Percentiles rank a stretch among this genome's conserved stretches.
These are phyloP conservation scores for Hormaphis cornu DNA, from an alignment of 1,140 invertebrate genomes.

Conservation along the genomic window DNA sequence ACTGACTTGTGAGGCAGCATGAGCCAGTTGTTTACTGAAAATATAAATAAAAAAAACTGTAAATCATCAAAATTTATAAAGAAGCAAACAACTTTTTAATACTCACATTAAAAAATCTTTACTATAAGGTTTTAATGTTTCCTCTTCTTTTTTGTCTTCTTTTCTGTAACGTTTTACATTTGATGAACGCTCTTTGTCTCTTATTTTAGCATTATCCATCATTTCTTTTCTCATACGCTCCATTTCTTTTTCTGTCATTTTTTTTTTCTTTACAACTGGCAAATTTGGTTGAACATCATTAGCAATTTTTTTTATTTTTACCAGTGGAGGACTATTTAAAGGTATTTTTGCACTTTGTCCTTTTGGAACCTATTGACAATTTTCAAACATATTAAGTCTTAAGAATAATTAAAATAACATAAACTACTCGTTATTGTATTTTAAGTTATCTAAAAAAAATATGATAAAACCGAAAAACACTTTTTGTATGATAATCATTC, in stretches of 20 bases:
- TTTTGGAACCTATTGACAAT: constrained; percentile 9
- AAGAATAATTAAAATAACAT: background rate
- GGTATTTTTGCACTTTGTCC: background rate
- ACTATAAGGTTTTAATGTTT: constrained; percentile 44
- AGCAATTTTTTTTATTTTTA: background rate
- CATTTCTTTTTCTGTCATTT: constrained; percentile 58
- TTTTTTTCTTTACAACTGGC: constrained; percentile 6
- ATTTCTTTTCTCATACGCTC: constrained; percentile 65
- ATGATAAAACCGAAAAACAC: too few relatives aligned
- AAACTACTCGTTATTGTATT: too few relatives aligned
- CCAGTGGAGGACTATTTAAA: background rate
- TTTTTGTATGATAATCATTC: too few relatives aligned
- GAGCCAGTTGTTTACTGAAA: constrained; percentile 57
- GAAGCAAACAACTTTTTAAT: background rate
- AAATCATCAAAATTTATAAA: background rate
- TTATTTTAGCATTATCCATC: constrained; percentile 65
- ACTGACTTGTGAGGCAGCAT: constrained; percentile 53
- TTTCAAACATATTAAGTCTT: too few relatives aligned
- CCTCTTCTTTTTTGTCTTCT: constrained; percentile 51
- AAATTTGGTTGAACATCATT: background rate
- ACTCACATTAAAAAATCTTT: constrained; percentile 44
- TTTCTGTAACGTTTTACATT: constrained; percentile 56
- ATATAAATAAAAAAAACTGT: constrained; percentile 37
- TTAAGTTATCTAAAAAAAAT: too few relatives aligned
- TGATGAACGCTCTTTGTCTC: constrained; percentile 56